Conservation (phyloP, 2,113 vertebrate genomes). For the Ornithorhynchus anatinus region DNA sequence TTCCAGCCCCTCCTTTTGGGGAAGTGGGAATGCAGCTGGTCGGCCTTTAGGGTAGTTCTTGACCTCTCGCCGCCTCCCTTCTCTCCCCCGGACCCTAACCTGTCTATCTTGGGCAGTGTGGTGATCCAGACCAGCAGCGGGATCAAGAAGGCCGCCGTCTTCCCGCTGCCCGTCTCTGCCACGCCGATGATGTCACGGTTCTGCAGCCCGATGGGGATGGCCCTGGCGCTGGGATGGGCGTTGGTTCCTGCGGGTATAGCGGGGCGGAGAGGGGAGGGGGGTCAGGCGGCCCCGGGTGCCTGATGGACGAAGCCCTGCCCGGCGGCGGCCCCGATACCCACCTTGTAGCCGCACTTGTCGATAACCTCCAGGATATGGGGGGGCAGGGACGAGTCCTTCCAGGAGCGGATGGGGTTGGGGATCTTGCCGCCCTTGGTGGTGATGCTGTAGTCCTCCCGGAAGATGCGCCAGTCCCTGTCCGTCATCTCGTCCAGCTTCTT, state of each 20-base stretch:
- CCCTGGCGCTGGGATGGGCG: constrained; percentile 97
- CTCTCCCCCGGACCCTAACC: constrained; percentile 65
- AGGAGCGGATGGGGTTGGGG: constrained; percentile 96
- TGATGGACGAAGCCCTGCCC: too few species aligned
- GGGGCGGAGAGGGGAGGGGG: not conserved
- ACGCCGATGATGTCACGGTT: constrained; percentile 98
- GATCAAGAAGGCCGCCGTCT: constrained; percentile 97
- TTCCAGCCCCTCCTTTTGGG: too few species aligned
- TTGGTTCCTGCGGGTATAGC: constrained; percentile 81
- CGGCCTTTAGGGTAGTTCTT: too few species aligned
- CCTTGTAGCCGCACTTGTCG: constrained; percentile 98
- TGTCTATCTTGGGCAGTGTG: constrained; percentile 94
- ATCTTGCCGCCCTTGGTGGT: constrained; percentile 98
- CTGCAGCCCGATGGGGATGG: constrained; percentile 96
- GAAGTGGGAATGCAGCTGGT: too few species aligned
- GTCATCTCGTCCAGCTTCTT: constrained; percentile 99
- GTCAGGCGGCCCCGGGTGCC: not conserved
- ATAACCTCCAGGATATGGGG: constrained; percentile 97
- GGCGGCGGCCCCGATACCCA: constrained; percentile 52
- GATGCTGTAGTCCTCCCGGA: constrained; percentile 97
- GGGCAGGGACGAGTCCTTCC: constrained; percentile 93
- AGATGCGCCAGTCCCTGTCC: constrained; percentile 97
- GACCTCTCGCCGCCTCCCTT: not conserved
- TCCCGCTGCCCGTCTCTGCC: constrained; percentile 96
- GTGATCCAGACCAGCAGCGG: constrained; percentile 97